Evolutionary conservation across 1,140 invertebrate species (phyloP).

Genomic region (Rhopalosiphum maidis): DNA sequence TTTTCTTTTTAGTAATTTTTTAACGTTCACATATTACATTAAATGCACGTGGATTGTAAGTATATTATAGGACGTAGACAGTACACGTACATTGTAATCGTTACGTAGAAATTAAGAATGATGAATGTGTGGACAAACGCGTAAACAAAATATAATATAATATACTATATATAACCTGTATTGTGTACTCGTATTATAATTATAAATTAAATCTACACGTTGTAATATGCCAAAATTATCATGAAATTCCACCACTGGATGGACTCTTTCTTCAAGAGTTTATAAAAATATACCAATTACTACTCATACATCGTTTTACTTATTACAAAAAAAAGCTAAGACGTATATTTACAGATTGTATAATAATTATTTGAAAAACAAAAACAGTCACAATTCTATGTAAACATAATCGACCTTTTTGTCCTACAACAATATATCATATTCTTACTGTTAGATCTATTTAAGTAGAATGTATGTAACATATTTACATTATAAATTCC

Average conservation of each 20-base stretch:
- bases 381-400: background rate
- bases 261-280: too few species aligned
- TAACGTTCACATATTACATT: background rate
- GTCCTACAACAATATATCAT: background rate
- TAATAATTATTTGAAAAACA: too few species aligned
- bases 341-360: too few species aligned
- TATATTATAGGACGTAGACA: background rate
- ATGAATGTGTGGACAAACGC: background rate
- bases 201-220: background rate
- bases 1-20: background rate
- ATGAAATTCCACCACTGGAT: too few species aligned
- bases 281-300: too few species aligned
- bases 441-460: background rate
- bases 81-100: background rate
- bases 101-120: background rate
- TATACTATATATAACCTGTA: too few species aligned
- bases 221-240: too few species aligned
- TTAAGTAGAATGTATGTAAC: background rate
- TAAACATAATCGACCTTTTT: background rate
- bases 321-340: too few species aligned
- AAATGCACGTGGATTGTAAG: background rate
- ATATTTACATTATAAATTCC: background rate
- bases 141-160: slow-evolving; percentile 6
- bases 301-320: too few species aligned
- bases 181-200: background rate